Conservation (phyloP, 2,888 invertebrate genomes). For the Acanthosepion lycidas region DNA sequence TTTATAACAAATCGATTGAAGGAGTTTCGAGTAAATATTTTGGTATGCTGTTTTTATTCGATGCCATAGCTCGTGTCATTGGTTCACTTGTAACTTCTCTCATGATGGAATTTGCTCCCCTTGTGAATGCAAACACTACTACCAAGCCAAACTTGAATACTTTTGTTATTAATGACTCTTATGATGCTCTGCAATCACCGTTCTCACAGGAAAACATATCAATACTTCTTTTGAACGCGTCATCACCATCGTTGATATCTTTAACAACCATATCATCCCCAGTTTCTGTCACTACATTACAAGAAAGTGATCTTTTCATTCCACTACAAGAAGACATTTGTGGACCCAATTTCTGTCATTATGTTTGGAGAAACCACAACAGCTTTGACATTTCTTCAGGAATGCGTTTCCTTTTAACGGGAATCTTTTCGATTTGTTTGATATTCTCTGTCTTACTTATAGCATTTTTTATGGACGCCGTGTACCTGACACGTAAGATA, state of each 20-base stretch:
- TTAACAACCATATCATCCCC: not conserved
- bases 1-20: constrained; percentile 60
- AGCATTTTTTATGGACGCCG: constrained; percentile 63
- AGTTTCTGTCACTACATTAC: not conserved
- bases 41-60: constrained; percentile 69
- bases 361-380: constrained; percentile 52
- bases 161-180: not conserved
- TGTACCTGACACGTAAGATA: constrained; percentile 56
- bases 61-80: constrained; percentile 66
- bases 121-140: not conserved
- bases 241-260: not conserved
- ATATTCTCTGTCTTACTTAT: constrained; percentile 62
- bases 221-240: not conserved
- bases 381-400: constrained; percentile 53
- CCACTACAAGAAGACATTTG: constrained; percentile 54
- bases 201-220: constrained; percentile 34
- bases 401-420: constrained; percentile 65
- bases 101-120: constrained; percentile 56
- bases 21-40: constrained; percentile 67
- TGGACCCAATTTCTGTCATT: constrained; percentile 64
- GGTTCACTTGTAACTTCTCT: constrained; percentile 70
- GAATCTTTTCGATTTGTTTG: constrained; percentile 63
- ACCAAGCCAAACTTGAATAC: not conserved
- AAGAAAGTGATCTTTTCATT: not conserved
- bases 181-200: not conserved